Conservation (phyloP, 53 echinoderm and acorn worm species). For the Holothuria scabra region DNA sequence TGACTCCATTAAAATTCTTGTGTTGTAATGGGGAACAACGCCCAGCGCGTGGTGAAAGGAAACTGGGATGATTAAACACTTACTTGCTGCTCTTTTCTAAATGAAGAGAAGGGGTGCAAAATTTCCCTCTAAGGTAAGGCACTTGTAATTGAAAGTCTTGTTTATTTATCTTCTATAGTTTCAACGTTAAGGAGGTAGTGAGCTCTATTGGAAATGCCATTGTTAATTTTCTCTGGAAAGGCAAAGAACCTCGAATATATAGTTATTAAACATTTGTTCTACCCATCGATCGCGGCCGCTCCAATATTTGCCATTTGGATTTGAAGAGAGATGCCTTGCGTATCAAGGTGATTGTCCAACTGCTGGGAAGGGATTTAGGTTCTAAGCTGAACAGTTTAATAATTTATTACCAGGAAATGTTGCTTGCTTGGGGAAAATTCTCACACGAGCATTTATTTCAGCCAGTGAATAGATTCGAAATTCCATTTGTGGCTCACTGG, state of each 20-base stretch:
- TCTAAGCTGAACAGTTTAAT: background rate
- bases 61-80: constrained; percentile 23
- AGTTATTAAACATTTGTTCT: background rate
- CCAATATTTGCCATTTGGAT: constrained; percentile 2
- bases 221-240: constrained; percentile 32
- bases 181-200: background rate
- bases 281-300: background rate
- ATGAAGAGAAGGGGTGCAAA: constrained; percentile 3
- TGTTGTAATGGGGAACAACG: constrained; percentile 12
- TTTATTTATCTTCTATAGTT: constrained; percentile 29
- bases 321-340: constrained; percentile 28
- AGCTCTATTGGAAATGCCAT: background rate
- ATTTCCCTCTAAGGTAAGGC: constrained; percentile 45
- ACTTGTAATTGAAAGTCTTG: constrained; percentile 37
- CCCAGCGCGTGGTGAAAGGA: background rate
- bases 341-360: constrained; percentile 2
- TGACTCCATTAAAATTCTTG: constrained; percentile 12
- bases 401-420: constrained; percentile 6
- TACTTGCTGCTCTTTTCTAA: background rate
- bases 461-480: too few species aligned
- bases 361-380: constrained; percentile 2
- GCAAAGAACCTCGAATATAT: constrained; percentile 10
- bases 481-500: too few species aligned
- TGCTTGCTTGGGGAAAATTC: too few species aligned
- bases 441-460: too few species aligned